Percentiles rank a stretch among this genome's conserved stretches.
These are phyloP conservation scores for Cacatua alba DNA, from an alignment of 2,113 vertebrate genomes.

Conservation along the genomic window DNA sequence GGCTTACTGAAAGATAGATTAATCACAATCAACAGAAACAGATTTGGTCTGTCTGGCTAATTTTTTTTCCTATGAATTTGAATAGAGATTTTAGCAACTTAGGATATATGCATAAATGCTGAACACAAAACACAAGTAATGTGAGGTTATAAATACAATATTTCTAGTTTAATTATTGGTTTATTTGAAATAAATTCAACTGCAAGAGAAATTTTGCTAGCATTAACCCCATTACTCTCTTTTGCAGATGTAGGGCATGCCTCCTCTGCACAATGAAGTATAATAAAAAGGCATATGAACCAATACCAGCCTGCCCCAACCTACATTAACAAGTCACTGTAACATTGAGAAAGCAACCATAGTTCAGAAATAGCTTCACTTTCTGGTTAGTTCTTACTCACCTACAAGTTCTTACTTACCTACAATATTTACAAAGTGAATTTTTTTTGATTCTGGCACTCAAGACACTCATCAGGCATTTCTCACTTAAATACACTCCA, in stretches of 20 bases:
- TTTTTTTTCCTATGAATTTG: not conserved
- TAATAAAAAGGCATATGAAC: not conserved
- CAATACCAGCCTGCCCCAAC: not conserved
- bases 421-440: not conserved
- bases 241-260: not conserved
- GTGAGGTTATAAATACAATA: not conserved
- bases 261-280: not conserved
- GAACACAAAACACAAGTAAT: not conserved
- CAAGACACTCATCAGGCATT: not conserved
- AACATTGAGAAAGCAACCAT: not conserved
- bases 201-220: not conserved
- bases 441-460: not conserved
- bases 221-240: not conserved
- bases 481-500: not conserved
- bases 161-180: not conserved
- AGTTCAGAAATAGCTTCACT: not conserved
- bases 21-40: constrained; percentile 34
- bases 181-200: not conserved
- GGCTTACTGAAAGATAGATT: constrained; percentile 5
- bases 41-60: not conserved
- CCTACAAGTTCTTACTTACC: not conserved
- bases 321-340: not conserved
- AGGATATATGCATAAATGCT: not conserved
- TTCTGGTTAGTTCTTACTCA: not conserved
- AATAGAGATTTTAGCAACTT: not conserved